phyloP scores from a whole-genome alignment of 2,113 vertebrate species.

The Charadrius vociferus region DNA sequence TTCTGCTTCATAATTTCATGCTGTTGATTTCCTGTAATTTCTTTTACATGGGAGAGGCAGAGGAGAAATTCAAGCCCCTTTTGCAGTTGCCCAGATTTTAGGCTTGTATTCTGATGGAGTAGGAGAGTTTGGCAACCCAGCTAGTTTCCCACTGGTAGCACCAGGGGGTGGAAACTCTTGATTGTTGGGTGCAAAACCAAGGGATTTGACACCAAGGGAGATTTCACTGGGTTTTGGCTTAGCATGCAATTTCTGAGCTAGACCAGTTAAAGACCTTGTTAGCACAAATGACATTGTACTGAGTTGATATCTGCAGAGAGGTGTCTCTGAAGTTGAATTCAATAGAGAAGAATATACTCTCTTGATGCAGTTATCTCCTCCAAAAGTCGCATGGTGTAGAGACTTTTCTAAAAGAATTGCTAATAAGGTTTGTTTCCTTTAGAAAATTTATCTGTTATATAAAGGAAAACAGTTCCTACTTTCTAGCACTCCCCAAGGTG shows the following conservation, averaged over 20 bases:
- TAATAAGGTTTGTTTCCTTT: not conserved
- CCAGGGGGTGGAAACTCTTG: not conserved
- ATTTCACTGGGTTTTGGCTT: not conserved
- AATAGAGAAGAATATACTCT: not conserved
- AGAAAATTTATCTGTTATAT: not conserved
- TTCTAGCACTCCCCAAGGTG: not conserved
- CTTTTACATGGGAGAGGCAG: not conserved
- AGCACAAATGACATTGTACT: not conserved
- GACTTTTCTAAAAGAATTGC: not conserved
- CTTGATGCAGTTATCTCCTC: not conserved
- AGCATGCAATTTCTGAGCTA: not conserved
- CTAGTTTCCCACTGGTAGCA: not conserved
- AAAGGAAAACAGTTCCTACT: not conserved
- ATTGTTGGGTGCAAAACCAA: rapidly evolving
- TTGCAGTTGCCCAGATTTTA: not conserved
- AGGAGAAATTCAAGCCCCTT: not conserved
- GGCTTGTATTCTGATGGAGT: not conserved
- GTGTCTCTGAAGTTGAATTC: not conserved
- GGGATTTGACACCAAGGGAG: not conserved
- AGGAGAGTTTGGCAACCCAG: not conserved
- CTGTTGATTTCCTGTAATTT: not conserved
- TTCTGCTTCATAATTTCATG: not conserved
- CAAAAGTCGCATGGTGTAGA: rapidly evolving
- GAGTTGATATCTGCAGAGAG: not conserved
- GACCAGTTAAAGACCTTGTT: not conserved